Evolutionary conservation across 64 coral and sea anemone genomes (phyloP).

Genomic region (Catalaphyllia jardinei): DNA sequence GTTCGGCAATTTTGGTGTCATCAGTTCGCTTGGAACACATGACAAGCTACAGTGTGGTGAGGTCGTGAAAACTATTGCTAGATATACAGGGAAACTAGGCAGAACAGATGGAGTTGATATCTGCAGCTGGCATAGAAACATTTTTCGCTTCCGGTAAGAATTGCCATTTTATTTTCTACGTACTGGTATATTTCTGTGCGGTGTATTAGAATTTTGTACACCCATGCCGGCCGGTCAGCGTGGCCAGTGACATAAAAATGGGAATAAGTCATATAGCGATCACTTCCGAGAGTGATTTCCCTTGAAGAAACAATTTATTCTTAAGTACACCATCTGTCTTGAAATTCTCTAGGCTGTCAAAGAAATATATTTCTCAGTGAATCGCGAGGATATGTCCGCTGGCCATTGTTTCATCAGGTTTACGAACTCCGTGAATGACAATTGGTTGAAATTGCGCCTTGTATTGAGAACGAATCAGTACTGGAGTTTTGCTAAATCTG

Average conservation of each 20-base stretch:
- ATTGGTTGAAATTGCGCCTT: too few relatives aligned
- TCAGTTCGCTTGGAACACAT: neutral
- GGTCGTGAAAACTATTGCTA: neutral
- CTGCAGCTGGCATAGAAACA: constrained; percentile 6
- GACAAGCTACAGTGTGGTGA: neutral
- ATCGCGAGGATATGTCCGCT: too few relatives aligned
- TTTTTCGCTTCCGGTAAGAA: constrained; percentile 14
- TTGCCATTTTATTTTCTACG: neutral
- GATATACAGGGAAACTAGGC: neutral
- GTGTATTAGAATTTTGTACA: neutral
- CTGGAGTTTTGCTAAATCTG: too few relatives aligned
- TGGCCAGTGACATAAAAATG: neutral
- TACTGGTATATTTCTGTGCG: neutral
- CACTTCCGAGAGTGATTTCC: too few relatives aligned
- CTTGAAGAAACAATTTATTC: too few relatives aligned
- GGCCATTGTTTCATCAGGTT: too few relatives aligned
- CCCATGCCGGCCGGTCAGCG: neutral
- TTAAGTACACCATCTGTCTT: too few relatives aligned
- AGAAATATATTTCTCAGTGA: too few relatives aligned
- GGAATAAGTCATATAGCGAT: too few relatives aligned
- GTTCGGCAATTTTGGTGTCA: neutral
- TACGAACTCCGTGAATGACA: too few relatives aligned
- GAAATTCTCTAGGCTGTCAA: too few relatives aligned
- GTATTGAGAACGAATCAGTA: too few relatives aligned
- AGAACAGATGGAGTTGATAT: neutral